phyloP scores from a whole-genome alignment of 2,113 vertebrate genomes.

The Misgurnus anguillicaudatus region DNA sequence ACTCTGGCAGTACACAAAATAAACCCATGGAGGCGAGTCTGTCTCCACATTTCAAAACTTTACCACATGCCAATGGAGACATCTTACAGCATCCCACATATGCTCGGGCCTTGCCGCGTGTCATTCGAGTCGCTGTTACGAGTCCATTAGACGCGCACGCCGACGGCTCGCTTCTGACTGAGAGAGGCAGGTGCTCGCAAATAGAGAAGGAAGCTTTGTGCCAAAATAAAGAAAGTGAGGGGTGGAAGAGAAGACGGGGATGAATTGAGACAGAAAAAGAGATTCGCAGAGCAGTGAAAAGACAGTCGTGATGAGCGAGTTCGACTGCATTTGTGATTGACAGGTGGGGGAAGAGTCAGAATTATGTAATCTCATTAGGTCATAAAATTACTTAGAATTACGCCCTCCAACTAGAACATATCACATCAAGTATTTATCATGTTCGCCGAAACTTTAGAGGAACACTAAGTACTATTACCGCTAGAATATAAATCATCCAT shows the following conservation, averaged over 20 bases:
- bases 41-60: not conserved
- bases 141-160: not conserved
- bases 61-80: not conserved
- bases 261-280: not conserved
- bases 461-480: not conserved
- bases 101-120: not conserved
- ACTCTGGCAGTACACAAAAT: no score
- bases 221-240: conserved; percentile 30
- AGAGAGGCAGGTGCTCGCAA: not conserved
- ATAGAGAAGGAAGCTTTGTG: conserved; percentile 5
- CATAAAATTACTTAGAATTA: conserved; percentile 4
- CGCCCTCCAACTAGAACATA: not conserved
- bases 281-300: not conserved
- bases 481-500: not conserved
- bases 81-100: not conserved
- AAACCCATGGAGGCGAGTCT: no score
- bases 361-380: conserved; percentile 18
- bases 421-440: not conserved
- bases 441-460: not conserved
- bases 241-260: not conserved
- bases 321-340: conserved; percentile 13
- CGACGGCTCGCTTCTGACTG: not conserved
- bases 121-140: not conserved
- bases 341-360: not conserved
- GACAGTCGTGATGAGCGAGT: not conserved